Conservation (phyloP, 2,113 vertebrate genomes). For the Ctenodactylus gundi region DNA sequence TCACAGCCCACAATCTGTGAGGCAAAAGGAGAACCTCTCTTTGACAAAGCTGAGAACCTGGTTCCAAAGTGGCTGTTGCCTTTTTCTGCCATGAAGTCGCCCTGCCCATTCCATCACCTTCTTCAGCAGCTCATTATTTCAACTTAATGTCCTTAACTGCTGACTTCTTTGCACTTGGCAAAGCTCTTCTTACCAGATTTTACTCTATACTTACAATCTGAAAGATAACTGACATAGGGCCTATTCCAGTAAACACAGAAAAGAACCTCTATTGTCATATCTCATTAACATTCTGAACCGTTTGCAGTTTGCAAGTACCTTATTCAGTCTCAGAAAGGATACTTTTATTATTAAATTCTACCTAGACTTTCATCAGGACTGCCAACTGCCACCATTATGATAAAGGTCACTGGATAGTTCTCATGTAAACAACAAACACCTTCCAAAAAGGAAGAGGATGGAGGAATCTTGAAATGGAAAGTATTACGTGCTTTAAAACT, state of each 20-base stretch:
- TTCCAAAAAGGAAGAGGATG: not conserved
- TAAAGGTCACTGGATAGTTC: not conserved
- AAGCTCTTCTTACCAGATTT: slow-evolving; percentile 51
- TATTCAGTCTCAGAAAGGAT: slow-evolving; percentile 3
- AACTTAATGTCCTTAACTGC: slow-evolving; percentile 29
- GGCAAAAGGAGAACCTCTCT: not conserved
- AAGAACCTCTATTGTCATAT: not conserved
- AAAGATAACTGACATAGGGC: slow-evolving; percentile 36
- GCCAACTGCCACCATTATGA: not conserved
- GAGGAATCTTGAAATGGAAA: not conserved
- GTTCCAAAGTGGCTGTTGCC: slow-evolving; percentile 22
- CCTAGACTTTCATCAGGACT: not conserved
- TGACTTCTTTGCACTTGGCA: slow-evolving; percentile 48
- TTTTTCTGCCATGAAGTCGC: not conserved
- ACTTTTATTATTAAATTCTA: slow-evolving; percentile 28
- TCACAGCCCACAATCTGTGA: not conserved
- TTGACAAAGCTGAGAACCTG: not conserved
- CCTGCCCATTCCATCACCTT: slow-evolving; percentile 24
- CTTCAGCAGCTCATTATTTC: slow-evolving; percentile 58
- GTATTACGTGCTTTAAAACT: not conserved
- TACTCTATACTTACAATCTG: slow-evolving; percentile 57
- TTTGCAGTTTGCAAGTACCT: slow-evolving; percentile 9
- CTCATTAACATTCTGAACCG: slow-evolving; percentile 54
- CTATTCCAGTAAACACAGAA: slow-evolving; percentile 5
- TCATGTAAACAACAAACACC: not conserved